Evolutionary conservation across 2,113 vertebrate species (phyloP), one percentile per base, ranked within the genome.

Genomic region (Pandion haliaetus): DNA sequence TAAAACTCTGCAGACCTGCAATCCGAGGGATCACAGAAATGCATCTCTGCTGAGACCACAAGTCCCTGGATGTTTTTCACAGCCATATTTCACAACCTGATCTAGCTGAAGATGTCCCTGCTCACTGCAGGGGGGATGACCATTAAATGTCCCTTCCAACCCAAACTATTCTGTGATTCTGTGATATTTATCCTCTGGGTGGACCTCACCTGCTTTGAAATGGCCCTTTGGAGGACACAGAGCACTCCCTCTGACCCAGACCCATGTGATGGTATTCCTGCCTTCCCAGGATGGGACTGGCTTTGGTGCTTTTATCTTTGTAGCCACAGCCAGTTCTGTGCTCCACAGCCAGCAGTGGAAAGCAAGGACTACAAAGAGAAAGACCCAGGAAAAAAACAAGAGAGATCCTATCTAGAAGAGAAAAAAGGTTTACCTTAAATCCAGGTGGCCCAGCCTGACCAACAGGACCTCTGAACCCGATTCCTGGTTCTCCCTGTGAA

Each of bases 401-500:
- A 0, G 2, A 66, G 8, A 66, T 15, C 16, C n/a, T 28, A 38
- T 4, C 8, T n/a, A 71, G 59, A 63, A 81, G 21, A 54, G 38
- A 70, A 71, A 25, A 72, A 32, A 32, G 21, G 4, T 54, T 58
- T 77, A 99, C 99, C 98, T 99, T 99, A 26, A 97, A 97, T 65
- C 99, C 99, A 18, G 99, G 98, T 78, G 98, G 95, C 55, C 99
- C 99, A 44, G 99, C 98, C 61, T 99, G 99, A 62, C 99, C 99
- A 52, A 95, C 36, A 3, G 99, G 99, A 26, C 99, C 99, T 93
- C 99, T 98, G 95, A 99, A 98, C 23, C 99, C 99, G 52, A 97
- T 98, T 58, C 99, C 99, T 32, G 99, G 99, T 59, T 99, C 99
- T 59, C 99, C 99, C 99, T 98, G 80, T 19, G 72, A 58, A 77